phyloP scores from a whole-genome alignment of 2,113 vertebrate genomes.

The Egretta garzetta region DNA sequence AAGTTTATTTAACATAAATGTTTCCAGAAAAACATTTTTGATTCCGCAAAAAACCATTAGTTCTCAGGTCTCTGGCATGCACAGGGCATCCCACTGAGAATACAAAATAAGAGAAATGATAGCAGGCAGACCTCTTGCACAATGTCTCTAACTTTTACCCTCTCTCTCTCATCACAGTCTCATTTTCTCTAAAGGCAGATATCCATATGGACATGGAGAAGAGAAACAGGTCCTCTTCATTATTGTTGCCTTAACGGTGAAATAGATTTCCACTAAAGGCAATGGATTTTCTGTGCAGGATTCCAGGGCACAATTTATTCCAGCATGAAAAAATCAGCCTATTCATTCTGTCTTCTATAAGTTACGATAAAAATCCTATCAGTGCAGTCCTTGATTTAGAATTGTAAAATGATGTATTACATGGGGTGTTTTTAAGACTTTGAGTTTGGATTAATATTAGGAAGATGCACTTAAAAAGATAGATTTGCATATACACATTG shows the following conservation, averaged over 20 bases:
- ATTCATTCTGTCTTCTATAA: not conserved
- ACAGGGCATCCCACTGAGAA: not conserved
- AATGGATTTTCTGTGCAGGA: not conserved
- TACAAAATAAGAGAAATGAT: not conserved
- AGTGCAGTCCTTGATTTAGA: not conserved
- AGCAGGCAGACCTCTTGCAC: not conserved
- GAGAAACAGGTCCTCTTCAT: not conserved
- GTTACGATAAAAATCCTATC: not conserved
- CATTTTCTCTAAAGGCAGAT: not conserved
- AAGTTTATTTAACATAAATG: not conserved
- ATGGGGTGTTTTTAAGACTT: not conserved
- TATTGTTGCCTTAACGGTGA: not conserved
- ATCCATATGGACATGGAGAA: not conserved
- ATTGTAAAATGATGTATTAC: not conserved
- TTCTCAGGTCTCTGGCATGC: not conserved
- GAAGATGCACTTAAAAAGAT: not conserved
- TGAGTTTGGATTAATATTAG: not conserved
- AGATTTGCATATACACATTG: not conserved
- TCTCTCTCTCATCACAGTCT: not conserved
- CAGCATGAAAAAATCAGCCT: not conserved
- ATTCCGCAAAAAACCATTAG: not conserved
- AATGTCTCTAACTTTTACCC: not conserved
- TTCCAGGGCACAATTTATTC: not conserved
- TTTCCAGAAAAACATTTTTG: not conserved
- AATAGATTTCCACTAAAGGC: not conserved